Percentiles rank a stretch among this genome's conserved stretches.
Evolutionary conservation across 64 coral and sea anemone species (phyloP).

Genomic region (Pachyseris speciosa): DNA sequence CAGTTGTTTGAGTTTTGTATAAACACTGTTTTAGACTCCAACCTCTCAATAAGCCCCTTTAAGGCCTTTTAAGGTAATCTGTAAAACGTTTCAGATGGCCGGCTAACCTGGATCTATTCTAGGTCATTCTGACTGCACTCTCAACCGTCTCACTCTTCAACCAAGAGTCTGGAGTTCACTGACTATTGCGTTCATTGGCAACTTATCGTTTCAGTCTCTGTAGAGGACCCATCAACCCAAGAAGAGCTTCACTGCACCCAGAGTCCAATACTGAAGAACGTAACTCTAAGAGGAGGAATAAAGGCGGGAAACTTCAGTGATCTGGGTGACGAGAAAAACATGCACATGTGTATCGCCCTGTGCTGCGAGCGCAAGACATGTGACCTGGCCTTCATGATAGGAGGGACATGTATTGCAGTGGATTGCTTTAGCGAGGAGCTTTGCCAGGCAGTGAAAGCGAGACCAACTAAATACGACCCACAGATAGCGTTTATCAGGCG

Average conservation of each 20-base stretch:
- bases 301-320: constrained; percentile 90
- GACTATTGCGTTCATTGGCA: background rate
- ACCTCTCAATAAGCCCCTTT: too few relatives aligned
- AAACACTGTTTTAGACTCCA: too few relatives aligned
- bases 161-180: background rate
- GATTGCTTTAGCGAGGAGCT: constrained; percentile 92
- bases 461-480: constrained; percentile 78
- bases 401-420: constrained; percentile 85
- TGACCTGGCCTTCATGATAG: constrained; percentile 99
- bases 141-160: too few relatives aligned
- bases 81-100: too few relatives aligned
- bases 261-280: constrained; percentile 89
- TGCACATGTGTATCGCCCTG: constrained; percentile 96
- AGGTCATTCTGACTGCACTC: too few relatives aligned
- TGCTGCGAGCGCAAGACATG: constrained; percentile 88
- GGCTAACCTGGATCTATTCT: too few relatives aligned
- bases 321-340: constrained; percentile 86
- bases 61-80: too few relatives aligned
- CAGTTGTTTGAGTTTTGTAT: too few relatives aligned
- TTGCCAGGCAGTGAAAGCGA: constrained; percentile 84
- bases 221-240: constrained; percentile 79
- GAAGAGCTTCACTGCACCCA: constrained; percentile 96
- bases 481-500: constrained; percentile 90
- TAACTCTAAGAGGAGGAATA: constrained; percentile 92
- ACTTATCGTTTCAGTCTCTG: constrained; percentile 18